These are phyloP conservation scores for Xenopus borealis DNA, from an alignment of 2,113 vertebrate species.

Conservation along the genomic window DNA sequence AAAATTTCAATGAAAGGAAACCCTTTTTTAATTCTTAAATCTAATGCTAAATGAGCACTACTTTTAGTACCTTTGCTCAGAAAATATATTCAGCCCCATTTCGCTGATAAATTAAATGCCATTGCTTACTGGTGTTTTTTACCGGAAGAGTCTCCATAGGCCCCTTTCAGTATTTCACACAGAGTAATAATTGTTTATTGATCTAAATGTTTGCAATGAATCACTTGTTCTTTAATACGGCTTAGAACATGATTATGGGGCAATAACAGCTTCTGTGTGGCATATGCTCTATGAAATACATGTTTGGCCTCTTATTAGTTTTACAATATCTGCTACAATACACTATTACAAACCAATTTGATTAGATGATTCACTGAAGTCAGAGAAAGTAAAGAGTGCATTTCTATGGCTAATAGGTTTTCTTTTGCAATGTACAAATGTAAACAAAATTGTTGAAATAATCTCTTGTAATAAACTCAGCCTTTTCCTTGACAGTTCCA, in stretches of 20 bases:
- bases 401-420: no score
- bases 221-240: constrained; percentile 61
- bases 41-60: neutral
- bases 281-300: constrained; percentile 47
- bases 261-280: constrained; percentile 54
- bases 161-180: constrained; percentile 62
- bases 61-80: neutral
- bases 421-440: no score
- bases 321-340: constrained; percentile 45
- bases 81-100: neutral
- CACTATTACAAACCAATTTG: constrained; percentile 13
- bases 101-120: neutral
- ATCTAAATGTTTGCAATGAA: constrained; percentile 65
- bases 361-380: neutral
- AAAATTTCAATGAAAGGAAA: no score
- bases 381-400: no score
- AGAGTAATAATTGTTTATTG: constrained; percentile 74
- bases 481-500: no score
- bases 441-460: no score
- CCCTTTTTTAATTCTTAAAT: no score
- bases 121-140: constrained; percentile 58
- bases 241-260: constrained; percentile 63
- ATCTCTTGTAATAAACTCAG: no score
- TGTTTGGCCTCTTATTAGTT: constrained; percentile 33
- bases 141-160: constrained; percentile 61